Conservation (phyloP, 2,113 vertebrate species). For the Pteronura brasiliensis region DNA sequence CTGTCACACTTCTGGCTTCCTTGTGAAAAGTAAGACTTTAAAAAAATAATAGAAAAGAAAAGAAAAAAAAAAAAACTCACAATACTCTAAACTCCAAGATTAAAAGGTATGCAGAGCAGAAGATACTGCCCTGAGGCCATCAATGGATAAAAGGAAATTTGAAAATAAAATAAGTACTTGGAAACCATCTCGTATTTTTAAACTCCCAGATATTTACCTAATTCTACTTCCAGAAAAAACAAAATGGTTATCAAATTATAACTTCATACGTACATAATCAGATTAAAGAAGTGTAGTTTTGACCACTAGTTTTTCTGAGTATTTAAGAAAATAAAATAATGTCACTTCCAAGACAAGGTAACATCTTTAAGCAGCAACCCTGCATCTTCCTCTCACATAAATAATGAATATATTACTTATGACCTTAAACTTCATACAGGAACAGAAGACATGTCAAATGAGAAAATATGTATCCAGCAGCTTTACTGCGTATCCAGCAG, state of each 20-base stretch:
- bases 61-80: not conserved
- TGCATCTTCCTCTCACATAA: not conserved
- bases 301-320: not conserved
- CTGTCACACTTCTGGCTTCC: slow-evolving; percentile 83
- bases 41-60: not conserved
- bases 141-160: not conserved
- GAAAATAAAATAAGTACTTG: slow-evolving; percentile 26
- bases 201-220: not conserved
- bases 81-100: slow-evolving; percentile 56
- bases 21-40: slow-evolving; percentile 69
- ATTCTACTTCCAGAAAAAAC: not conserved
- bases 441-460: not conserved
- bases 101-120: slow-evolving; percentile 61
- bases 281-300: not conserved
- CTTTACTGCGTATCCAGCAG: not conserved
- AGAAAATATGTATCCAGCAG: not conserved
- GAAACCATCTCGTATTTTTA: not conserved
- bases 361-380: not conserved
- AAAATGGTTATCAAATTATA: not conserved
- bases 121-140: not conserved
- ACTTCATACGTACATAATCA: not conserved
- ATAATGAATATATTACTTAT: not conserved
- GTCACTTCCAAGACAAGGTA: not conserved
- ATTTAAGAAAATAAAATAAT: slow-evolving; percentile 26
- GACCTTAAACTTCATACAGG: not conserved